Evolutionary conservation across 2,797 vertebrate species (phyloP), one percentile per base, ranked within the genome.

Genomic region (Halcyon smyrnensis): DNA sequence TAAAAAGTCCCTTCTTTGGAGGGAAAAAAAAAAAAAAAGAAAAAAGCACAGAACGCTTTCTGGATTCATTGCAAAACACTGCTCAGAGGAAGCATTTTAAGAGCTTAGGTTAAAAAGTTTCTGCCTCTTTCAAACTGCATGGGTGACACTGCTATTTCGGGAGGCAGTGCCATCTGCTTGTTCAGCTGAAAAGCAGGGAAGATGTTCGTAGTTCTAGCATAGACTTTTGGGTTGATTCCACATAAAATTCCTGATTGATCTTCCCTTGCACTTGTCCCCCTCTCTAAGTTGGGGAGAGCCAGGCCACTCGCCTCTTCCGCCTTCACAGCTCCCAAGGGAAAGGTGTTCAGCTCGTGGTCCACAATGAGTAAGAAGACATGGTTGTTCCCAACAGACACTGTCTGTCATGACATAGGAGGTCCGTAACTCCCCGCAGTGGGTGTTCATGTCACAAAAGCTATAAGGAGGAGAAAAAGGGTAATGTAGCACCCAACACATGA

Each of bases 91-190:
- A 89, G 32, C 78, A 50, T 96, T 96, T 96, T 64, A 90, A 87
- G 93, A 95, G 94, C 92, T 94, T 91, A 80, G 96, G 90, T 95
- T 97, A 95, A 90, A 95, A 95, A 97, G 93, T 96, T 93, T 96
- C 90, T 95, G 64, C 95, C 95, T 96, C 73, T 95, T 93, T 94
- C 89, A 94, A 46, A 91, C 82, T 92, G 83, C 84, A 92, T 90
- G 95, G 94, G 75, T 95, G 94, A 96, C 95, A 87, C 34, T 94
- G 90, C 94, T 97, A 97, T 95, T 97, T 94, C 83, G 90, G 62
- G 92, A 97, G 84, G 81, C 93, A 75, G 59, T 89, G 73, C 93
- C 93, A 95, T 97, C 97, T 97, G 90, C 78, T 93, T 93, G 84
- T 90, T 92, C 70, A 96, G 87, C 90, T 86, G 92, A 94, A 95